Evolutionary conservation across 2,113 vertebrate species (phyloP).

Genomic region (Otus sunia): DNA sequence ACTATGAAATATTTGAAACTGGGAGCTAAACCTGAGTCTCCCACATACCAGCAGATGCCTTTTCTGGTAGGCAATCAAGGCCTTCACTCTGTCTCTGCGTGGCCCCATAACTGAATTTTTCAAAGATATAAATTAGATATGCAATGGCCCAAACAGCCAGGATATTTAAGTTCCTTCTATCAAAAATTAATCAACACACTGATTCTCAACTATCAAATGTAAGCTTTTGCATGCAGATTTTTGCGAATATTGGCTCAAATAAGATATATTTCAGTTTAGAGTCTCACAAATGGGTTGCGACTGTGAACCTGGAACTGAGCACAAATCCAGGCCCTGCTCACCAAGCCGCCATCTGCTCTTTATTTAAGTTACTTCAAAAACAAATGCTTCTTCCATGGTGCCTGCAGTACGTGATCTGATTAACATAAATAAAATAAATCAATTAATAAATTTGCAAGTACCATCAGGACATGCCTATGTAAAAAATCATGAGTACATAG

Average conservation of each 20-base stretch:
- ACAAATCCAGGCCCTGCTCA: not conserved
- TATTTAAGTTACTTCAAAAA: conserved; percentile 11
- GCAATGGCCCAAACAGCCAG: not conserved
- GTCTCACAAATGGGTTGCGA: not conserved
- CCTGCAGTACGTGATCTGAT: not conserved
- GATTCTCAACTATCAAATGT: not conserved
- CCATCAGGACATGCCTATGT: not conserved
- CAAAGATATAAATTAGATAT: not conserved
- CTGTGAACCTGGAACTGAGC: not conserved
- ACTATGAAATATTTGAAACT: not conserved
- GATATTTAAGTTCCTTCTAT: not conserved
- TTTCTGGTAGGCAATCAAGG: not conserved
- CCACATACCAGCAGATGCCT: not conserved
- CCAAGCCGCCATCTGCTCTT: conserved; percentile 9
- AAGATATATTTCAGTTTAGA: not conserved
- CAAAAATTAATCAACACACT: not conserved
- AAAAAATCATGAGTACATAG: not conserved
- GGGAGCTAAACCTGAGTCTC: not conserved
- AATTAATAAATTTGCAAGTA: conserved; percentile 1
- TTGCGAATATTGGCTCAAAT: not conserved
- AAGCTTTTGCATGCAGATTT: not conserved
- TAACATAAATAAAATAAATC: not conserved
- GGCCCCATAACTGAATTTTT: not conserved
- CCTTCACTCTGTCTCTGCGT: not conserved
- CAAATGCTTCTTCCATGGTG: not conserved